These are phyloP conservation scores for Xylota sylvarum DNA, from an alignment of 2,888 invertebrate genomes.

Conservation along the genomic window DNA sequence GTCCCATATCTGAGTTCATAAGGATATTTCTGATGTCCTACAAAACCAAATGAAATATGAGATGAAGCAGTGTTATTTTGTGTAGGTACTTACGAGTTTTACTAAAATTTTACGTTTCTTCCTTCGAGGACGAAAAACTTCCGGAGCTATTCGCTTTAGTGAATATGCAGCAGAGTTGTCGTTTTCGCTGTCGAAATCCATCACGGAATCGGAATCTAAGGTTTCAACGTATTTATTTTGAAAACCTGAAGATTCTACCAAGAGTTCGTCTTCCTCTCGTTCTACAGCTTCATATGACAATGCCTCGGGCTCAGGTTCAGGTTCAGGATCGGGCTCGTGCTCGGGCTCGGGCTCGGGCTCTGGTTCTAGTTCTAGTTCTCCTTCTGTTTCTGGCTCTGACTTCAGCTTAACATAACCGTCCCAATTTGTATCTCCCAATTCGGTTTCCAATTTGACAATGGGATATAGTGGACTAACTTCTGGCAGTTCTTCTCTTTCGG, in stretches of 20 bases:
- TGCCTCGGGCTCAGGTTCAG: neutral
- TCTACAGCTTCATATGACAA: neutral
- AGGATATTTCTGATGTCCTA: conserved; percentile 61
- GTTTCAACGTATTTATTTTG: conserved; percentile 19
- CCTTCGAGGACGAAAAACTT: neutral
- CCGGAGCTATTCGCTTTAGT: conserved; percentile 13
- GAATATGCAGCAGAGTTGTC: neutral
- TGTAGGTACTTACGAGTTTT: conserved; percentile 34
- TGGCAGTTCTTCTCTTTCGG: conserved; percentile 2
- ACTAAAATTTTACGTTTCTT: neutral
- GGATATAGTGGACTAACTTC: conserved; percentile 28
- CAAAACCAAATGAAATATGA: neutral
- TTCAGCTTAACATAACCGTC: neutral
- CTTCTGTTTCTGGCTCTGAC: neutral
- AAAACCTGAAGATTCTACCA: neutral
- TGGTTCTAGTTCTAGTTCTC: neutral
- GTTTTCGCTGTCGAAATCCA: conserved; percentile 27
- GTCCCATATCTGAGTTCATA: conserved; percentile 67
- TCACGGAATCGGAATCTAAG: conserved; percentile 27
- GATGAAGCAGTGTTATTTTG: neutral
- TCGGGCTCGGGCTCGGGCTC: neutral
- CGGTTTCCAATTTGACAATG: conserved; percentile 47
- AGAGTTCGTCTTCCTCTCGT: neutral
- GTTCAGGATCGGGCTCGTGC: neutral
- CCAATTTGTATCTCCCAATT: conserved; percentile 30